Evolutionary conservation across 2,797 vertebrate genomes (phyloP), one percentile per base, ranked within the genome.

Genomic region (Alfaro cultratus): DNA sequence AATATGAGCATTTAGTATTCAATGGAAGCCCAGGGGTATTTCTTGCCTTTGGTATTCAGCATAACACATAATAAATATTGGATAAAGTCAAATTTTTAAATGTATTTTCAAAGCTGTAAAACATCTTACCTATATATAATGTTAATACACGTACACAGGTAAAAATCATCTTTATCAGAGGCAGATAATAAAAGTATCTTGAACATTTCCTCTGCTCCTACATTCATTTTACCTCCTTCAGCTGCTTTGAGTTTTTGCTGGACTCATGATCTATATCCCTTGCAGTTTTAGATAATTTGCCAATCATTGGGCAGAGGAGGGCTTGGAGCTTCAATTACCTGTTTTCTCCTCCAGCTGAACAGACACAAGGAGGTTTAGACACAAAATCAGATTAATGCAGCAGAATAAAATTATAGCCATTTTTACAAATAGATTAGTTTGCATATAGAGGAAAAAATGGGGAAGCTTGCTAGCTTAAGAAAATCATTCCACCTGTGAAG

Each of bases 271-370:
- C 87, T 82, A 81, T 86, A 78, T 83, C 76, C 60, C 16, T 36
- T 67, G 3, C 34, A 31, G 79, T 85, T 77, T 83, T 60, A 78
- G 85, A 74, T 84, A 87, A 89, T 86, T 87, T 77, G 78, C 83
- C 85, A 80, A 86, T 92, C 84, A 87, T 71, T 83, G 81, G 71
- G 77, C 15, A 72, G 79, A 89, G 78, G 85, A 90, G 81, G 78
- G 79, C 83, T 76, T 53, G 76, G 80, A 77, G 74, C 74, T 73
- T 80, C 68, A 31, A 77, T 76, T 83, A 34, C 82, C 47, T 86
- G 81, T 81, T 85, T 80, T 41, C n/a, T 72, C 57, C 29, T 49
- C 70, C 49, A 80, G 79, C 79, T 47, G 57, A 21, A 81, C 39
- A 31, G 34, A 8, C 1, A 5, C 71, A 45, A 21, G 2, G 47